phyloP scores from a whole-genome alignment of 2,113 vertebrate genomes.

The Paralichthys olivaceus region DNA sequence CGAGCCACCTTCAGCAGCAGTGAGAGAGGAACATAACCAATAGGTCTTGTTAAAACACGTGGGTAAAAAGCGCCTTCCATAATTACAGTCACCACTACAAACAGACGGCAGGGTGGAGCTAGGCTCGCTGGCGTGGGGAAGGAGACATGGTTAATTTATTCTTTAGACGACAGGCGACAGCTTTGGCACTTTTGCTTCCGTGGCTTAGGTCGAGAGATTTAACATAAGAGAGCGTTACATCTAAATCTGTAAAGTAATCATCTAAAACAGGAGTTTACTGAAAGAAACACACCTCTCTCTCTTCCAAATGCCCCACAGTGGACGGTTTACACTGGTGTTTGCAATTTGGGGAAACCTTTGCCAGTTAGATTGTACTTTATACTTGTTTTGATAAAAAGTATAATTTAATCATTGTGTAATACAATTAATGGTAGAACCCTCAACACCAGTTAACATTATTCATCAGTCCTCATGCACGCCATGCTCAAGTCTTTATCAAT shows the following conservation, averaged over 20 bases:
- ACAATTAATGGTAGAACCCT: background rate
- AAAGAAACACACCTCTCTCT: background rate
- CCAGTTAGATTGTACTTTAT: conserved; percentile 5
- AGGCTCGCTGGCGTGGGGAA: conserved; percentile 39
- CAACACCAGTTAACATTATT: conserved; percentile 10
- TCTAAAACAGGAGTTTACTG: conserved; percentile 7
- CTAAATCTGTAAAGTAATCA: background rate
- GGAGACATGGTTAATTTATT: conserved; percentile 76
- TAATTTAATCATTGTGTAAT: conserved; percentile 12
- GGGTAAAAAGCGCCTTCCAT: conserved; percentile 47
- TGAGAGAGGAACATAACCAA: conserved; percentile 44
- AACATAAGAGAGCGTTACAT: background rate
- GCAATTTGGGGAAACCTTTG: conserved; percentile 3
- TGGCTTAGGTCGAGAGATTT: conserved; percentile 22
- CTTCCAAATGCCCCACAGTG: background rate
- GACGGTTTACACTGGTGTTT: background rate
- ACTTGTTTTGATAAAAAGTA: background rate
- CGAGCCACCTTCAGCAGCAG: conserved; percentile 21
- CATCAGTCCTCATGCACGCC: background rate
- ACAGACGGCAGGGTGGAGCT: conserved; percentile 65
- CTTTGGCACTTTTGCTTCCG: conserved; percentile 46
- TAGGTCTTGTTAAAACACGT: conserved; percentile 59
- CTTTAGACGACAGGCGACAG: conserved; percentile 53
- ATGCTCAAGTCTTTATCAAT: background rate
- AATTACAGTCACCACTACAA: conserved; percentile 75